phyloP scores from a whole-genome alignment of 2,888 invertebrate species.

The Nesidiocoris tenuis region DNA sequence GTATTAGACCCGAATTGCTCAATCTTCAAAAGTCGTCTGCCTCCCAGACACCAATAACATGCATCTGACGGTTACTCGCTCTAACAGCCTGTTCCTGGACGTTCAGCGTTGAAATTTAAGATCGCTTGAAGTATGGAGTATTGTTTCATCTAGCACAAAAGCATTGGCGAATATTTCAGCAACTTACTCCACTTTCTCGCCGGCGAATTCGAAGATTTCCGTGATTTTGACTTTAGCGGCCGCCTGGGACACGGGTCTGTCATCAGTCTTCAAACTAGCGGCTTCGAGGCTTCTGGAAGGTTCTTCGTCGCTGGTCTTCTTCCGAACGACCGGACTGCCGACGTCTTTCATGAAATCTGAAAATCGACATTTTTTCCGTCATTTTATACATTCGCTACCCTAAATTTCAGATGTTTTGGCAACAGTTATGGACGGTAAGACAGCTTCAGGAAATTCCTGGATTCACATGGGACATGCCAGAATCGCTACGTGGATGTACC shows the following conservation, averaged over 20 bases:
- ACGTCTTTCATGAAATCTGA: constrained; percentile 51
- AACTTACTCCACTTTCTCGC: constrained; percentile 70
- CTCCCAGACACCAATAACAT: too few relatives aligned
- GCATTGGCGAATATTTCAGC: too few relatives aligned
- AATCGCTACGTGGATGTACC: too few relatives aligned
- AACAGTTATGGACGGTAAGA: neutral
- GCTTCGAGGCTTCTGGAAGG: constrained; percentile 1
- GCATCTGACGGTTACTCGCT: too few relatives aligned
- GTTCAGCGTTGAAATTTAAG: too few relatives aligned
- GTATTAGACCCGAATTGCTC: too few relatives aligned
- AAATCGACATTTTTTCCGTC: neutral
- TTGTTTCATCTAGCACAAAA: too few relatives aligned
- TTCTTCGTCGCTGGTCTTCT: constrained; percentile 48
- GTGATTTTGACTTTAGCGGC: constrained; percentile 60
- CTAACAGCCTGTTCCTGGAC: too few relatives aligned
- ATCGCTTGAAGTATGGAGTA: too few relatives aligned
- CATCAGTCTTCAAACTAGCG: constrained; percentile 20
- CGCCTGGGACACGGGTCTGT: constrained; percentile 33
- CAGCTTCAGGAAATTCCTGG: neutral
- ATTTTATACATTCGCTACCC: too few relatives aligned
- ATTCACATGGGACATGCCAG: neutral
- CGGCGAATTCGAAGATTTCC: constrained; percentile 81
- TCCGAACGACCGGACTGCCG: constrained; percentile 27
- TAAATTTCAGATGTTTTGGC: neutral
- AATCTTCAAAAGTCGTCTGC: too few relatives aligned